Evolutionary conservation across 2,888 invertebrate species (phyloP), one percentile per base, ranked within the genome.

Genomic region (Lepidochrysops patricia): DNA sequence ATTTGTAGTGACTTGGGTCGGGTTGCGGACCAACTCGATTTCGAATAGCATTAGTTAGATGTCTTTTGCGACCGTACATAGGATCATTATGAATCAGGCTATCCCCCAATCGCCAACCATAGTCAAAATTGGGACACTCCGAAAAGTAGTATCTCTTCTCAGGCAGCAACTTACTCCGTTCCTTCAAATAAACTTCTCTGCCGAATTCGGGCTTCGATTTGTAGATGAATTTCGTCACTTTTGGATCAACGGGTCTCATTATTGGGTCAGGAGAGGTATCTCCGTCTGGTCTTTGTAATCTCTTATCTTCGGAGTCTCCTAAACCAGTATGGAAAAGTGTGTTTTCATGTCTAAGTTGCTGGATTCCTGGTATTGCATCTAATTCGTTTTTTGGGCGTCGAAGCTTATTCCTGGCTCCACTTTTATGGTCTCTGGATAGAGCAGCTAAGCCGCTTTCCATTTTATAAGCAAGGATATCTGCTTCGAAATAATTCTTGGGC

Each of bases 61-160:
- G 71, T 76, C 76, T 76, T 66, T 70, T 72, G 62, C 77, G 68
- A 0, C 76, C 76, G 54, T 67, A 70, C 62, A 61, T 48, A 0
- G 71, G 65, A 34, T 63, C 69, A 32, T 72, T 68, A 13, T 60
- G 66, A 15, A 73, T 15, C 6, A 57, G 64, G 61, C 75, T 76
- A 32, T 81, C 79, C 5, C 68, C 64, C 62, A 77, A 61, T 9
- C 80, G 69, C 80, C 81, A 81, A 2, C 81, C 81, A 54, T 80
- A 75, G 23, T 71, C 69, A 71, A 72, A 77, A 37, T 66, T 72
- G 25, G 57, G 63, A 58, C 75, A 74, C 64, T 79, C 76, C 0
- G 76, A 34, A 25, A 79, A 74, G 60, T 81, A 81, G 58, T 72
- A 82, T 57, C 68, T 79, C 15, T 76, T 71, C 62, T 80, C 80